A percentile compares a stretch with the other conserved stretches of the same genome.
Conservation (phyloP, 1,140 invertebrate genomes). For the Zaprionus ghesquierei region DNA sequence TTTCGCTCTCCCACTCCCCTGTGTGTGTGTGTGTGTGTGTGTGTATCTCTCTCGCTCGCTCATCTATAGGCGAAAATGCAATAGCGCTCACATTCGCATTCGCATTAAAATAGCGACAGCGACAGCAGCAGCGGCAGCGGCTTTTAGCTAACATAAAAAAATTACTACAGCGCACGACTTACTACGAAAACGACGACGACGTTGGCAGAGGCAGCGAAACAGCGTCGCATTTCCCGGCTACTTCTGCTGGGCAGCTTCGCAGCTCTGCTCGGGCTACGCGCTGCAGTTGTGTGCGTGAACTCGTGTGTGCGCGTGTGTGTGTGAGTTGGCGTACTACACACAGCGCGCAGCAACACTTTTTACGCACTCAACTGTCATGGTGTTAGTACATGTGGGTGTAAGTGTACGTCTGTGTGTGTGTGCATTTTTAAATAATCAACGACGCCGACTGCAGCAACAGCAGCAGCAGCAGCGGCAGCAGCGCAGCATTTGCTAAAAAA, state of each 20-base stretch:
- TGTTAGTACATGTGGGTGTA: constrained; percentile 17
- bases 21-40: too few relatives aligned
- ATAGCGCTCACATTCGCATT: constrained; percentile 29
- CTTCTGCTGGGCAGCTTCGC: constrained; percentile 41
- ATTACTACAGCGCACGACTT: constrained; percentile 68
- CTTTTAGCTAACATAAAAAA: constrained; percentile 41
- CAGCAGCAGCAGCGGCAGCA: neutral
- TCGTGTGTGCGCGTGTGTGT: constrained; percentile 26
- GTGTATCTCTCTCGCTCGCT: neutral
- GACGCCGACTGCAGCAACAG: neutral
- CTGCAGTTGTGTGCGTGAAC: constrained; percentile 19
- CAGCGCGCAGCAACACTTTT: constrained; percentile 38
- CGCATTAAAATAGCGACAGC: constrained; percentile 42
- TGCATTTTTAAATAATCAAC: constrained; percentile 27
- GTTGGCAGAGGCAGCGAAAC: constrained; percentile 32
- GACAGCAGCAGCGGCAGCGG: constrained; percentile 35
- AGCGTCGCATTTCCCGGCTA: constrained; percentile 60
- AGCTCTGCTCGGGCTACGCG: constrained; percentile 2
- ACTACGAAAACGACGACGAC: constrained; percentile 71
- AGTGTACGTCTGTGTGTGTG: constrained; percentile 15
- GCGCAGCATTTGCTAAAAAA: constrained; percentile 8
- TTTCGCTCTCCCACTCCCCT: neutral
- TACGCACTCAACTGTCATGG: constrained; percentile 52
- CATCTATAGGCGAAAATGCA: constrained; percentile 28
- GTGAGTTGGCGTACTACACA: constrained; percentile 33